phyloP scores from a whole-genome alignment of 37 sponge, comb jelly and placozoan species.

The Amphimedon queenslandica region DNA sequence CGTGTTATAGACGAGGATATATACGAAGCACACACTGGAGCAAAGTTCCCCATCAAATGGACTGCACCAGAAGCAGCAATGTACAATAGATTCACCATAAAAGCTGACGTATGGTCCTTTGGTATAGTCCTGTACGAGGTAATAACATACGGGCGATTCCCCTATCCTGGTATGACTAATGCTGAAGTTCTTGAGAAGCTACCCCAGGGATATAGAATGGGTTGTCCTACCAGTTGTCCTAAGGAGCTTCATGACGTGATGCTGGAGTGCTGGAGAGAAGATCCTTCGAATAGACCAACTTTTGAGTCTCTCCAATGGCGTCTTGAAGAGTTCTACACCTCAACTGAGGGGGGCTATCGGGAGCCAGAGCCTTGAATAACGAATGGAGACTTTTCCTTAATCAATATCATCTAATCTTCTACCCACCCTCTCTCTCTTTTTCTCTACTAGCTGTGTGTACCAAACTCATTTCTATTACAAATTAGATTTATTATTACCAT shows the following conservation, averaged over 20 bases:
- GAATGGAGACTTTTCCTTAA: background rate
- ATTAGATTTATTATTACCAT: background rate
- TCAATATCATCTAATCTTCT: background rate
- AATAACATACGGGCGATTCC: slow-evolving; percentile 94
- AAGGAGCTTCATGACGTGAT: slow-evolving; percentile 72
- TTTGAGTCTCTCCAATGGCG: slow-evolving; percentile 90
- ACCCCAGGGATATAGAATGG: slow-evolving; percentile 80
- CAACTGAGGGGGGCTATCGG: slow-evolving; percentile 44
- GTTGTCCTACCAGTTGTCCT: slow-evolving; percentile 63
- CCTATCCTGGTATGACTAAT: slow-evolving; percentile 97
- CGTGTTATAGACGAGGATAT: slow-evolving; percentile 90
- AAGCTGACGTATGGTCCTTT: slow-evolving; percentile 98
- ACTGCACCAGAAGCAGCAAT: slow-evolving; percentile 97
- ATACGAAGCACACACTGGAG: slow-evolving; percentile 90
- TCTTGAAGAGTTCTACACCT: slow-evolving; percentile 79
- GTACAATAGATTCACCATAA: slow-evolving; percentile 95
- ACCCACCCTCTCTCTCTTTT: background rate
- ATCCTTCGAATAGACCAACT: slow-evolving; percentile 67
- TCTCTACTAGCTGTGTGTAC: background rate
- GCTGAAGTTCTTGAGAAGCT: slow-evolving; percentile 82
- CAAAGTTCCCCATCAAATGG: slow-evolving; percentile 99
- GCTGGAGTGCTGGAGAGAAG: slow-evolving; percentile 88
- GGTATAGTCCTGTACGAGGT: slow-evolving; percentile 93
- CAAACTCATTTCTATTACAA: background rate
- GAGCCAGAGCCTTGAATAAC: slow-evolving; percentile 36